Conservation (phyloP, 2,797 vertebrate species). For the Sebastes matsubarae region DNA sequence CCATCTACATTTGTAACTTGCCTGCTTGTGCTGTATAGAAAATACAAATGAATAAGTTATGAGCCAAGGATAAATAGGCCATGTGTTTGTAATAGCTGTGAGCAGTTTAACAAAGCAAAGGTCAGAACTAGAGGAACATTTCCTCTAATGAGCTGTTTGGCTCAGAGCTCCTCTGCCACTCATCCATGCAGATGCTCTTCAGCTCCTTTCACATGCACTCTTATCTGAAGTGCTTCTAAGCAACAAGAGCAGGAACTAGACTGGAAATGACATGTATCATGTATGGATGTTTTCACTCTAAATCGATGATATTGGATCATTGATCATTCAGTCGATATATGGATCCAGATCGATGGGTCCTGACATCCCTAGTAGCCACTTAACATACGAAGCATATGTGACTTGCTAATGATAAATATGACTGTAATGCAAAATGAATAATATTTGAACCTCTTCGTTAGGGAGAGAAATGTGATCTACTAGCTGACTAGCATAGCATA, state of each 20-base stretch:
- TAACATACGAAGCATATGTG: background rate
- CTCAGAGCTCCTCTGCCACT: conserved; percentile 13
- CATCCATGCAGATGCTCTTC: conserved; percentile 22
- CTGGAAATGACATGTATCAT: background rate
- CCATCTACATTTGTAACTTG: background rate
- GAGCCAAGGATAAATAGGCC: background rate
- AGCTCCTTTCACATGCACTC: conserved; percentile 4
- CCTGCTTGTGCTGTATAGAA: background rate
- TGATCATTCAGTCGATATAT: no score
- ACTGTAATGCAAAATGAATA: background rate
- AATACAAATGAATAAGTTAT: conserved; percentile 7
- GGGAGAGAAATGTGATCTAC: no score
- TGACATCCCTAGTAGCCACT: no score
- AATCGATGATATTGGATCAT: background rate
- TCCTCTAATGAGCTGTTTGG: conserved; percentile 29
- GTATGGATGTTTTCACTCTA: no score
- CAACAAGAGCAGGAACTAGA: background rate
- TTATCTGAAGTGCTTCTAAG: conserved; percentile 12
- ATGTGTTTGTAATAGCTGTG: conserved; percentile 11
- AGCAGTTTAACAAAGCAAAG: conserved; percentile 17
- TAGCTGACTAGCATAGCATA: no score
- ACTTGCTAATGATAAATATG: no score
- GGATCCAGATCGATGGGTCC: no score
- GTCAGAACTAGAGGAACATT: conserved; percentile 20
- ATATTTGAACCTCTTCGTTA: no score